Evolutionary conservation across 1,140 invertebrate genomes (phyloP), one percentile per base, ranked within the genome.

Genomic region (Steinernema khuongi): DNA sequence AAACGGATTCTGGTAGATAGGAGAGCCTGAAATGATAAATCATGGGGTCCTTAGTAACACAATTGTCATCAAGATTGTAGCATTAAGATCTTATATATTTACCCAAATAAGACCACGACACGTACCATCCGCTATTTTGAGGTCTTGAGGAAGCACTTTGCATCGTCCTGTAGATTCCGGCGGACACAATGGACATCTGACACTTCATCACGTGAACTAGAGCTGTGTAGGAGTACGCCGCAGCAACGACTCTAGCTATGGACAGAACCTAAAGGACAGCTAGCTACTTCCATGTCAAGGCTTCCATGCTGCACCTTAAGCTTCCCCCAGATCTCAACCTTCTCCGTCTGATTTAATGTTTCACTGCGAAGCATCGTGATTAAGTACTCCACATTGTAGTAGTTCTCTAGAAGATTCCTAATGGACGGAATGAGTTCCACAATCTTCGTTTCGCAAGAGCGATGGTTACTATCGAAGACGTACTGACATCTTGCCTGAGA

Each of bases 391-490:
- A 77, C 75, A 67, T 78, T 72, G 33, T 69, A 73, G 17, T 28
- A 67, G n/a, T 67, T 41, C 30, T 72, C 75, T 31, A 78, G 67
- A 17, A 68, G 60, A 0, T 67, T 28, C n/a, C 43, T 67, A 17
- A 77, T 50, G 18, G 67, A 69, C n/a, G 75, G 75, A 67, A 78
- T 36, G 18, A 78, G 67, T 43, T 77, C 74, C 1, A 77, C 32
- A 22, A 78, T 77, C 4, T 67, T 70, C 32, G 73, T 33, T 31
- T 78, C 76, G 32, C 76, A 78, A 11, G 74, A 44, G 14, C 74
- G 74, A 28, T 78, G 76, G 19, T 78, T 78, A 0, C 72, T 72
- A 31, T 78, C 76, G 66, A 78, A 78, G 44, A 78, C 66, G 43
- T 78, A 78, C 32, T 78, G 74, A 0, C 73, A n/a, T 1, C 76